Conservation (phyloP, 2,797 vertebrate species). For the Synaphobranchus kaupii region DNA sequence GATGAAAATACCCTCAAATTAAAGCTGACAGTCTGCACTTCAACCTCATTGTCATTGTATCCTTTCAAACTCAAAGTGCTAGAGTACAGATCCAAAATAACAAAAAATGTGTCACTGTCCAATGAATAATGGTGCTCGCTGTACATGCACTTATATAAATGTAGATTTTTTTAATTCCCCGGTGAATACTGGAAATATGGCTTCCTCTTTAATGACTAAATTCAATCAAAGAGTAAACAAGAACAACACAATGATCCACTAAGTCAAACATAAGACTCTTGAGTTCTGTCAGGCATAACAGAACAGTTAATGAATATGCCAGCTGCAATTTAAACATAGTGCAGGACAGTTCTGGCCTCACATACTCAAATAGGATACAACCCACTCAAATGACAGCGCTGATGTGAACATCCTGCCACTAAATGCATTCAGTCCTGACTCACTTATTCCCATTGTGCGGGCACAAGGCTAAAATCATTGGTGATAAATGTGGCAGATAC, state of each 20-base stretch:
- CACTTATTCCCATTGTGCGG: neutral
- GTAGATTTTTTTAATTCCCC: neutral
- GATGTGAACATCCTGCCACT: neutral
- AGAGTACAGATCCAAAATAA: no score
- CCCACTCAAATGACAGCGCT: neutral
- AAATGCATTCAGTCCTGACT: neutral
- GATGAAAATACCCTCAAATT: no score
- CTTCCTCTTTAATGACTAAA: neutral
- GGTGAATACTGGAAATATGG: neutral
- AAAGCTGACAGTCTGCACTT: no score
- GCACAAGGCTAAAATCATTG: neutral
- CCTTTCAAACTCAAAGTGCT: no score
- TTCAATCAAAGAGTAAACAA: conserved; percentile 1
- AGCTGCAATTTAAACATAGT: neutral
- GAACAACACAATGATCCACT: neutral
- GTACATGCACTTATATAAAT: neutral
- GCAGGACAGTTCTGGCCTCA: neutral
- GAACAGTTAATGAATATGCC: conserved; percentile 3
- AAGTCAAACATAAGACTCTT: neutral
- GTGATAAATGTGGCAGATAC: neutral
- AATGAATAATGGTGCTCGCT: no score
- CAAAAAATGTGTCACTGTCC: no score
- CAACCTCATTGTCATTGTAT: no score
- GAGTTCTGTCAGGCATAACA: conserved; percentile 5
- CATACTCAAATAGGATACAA: neutral